Percentiles rank a stretch among this genome's conserved stretches.
Conservation (phyloP, 2,113 vertebrate genomes). For the Ptilorrhoa leucosticta region DNA sequence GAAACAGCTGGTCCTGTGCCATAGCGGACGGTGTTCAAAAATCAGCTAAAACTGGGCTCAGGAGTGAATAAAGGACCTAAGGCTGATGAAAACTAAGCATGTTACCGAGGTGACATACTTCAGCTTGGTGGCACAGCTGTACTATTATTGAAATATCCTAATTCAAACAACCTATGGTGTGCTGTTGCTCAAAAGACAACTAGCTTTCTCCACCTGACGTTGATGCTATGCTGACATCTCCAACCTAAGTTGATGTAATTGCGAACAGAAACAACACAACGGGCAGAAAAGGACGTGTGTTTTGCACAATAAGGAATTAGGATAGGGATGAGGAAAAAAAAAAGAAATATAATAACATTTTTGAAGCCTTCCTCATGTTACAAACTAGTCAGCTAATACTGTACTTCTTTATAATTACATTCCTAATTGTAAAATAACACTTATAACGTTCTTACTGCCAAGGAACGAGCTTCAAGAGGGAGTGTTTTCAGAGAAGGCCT, state of each 20-base stretch:
- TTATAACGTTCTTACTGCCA: neutral
- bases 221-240: neutral
- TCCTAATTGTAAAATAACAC: neutral
- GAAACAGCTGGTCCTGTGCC: neutral
- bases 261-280: neutral
- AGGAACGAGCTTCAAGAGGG: conserved; percentile 6
- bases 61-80: neutral
- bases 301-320: neutral
- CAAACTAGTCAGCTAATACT: neutral
- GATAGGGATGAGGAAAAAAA: neutral
- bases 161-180: neutral
- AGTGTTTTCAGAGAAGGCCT: neutral
- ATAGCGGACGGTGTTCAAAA: neutral
- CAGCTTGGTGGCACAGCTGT: conserved; percentile 33
- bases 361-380: neutral
- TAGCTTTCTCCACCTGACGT: neutral
- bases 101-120: conserved; percentile 43
- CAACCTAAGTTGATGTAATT: neutral
- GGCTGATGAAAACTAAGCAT: neutral
- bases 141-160: neutral
- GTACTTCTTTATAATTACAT: neutral
- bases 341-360: neutral
- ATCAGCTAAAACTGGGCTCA: neutral
- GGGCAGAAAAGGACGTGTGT: neutral
- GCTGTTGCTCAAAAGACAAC: neutral